Evolutionary conservation across 1,140 invertebrate genomes (phyloP).

Genomic region (Mizuhopecten yessoensis): DNA sequence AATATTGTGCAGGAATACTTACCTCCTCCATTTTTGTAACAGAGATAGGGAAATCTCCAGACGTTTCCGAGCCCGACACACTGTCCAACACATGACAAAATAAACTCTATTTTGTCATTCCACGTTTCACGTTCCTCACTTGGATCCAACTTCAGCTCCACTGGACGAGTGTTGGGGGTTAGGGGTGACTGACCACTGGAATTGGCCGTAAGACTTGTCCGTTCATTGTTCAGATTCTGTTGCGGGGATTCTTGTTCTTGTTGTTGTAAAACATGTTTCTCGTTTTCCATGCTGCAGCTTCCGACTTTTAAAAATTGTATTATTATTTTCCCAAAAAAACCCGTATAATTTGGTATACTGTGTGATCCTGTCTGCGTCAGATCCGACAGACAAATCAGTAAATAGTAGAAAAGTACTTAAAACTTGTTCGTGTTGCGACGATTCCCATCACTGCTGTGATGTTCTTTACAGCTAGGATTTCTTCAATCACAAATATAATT

Average conservation of each 20-base stretch:
- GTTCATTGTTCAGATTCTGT: not conserved
- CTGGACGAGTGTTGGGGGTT: not conserved
- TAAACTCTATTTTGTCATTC: constrained; percentile 17
- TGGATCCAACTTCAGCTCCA: not conserved
- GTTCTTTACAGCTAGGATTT: not conserved
- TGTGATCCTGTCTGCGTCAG: not conserved
- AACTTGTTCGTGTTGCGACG: not conserved
- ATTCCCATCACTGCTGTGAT: not conserved
- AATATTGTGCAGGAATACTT: no score
- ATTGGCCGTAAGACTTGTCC: not conserved
- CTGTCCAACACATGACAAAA: not conserved
- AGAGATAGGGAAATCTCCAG: not conserved
- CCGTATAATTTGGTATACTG: not conserved
- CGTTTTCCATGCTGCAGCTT: not conserved
- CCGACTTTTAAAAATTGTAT: not conserved
- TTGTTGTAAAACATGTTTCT: not conserved
- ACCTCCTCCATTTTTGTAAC: constrained; percentile 23
- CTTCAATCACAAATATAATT: no score
- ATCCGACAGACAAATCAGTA: not conserved
- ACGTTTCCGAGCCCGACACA: constrained; percentile 4
- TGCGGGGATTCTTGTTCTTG: not conserved
- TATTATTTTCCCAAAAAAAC: not conserved
- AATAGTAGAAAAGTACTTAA: not conserved
- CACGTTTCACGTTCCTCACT: not conserved
- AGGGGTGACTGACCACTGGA: not conserved